These are phyloP conservation scores for Aleadryas rufinucha DNA, from an alignment of 2,113 vertebrate genomes.

Conservation along the genomic window DNA sequence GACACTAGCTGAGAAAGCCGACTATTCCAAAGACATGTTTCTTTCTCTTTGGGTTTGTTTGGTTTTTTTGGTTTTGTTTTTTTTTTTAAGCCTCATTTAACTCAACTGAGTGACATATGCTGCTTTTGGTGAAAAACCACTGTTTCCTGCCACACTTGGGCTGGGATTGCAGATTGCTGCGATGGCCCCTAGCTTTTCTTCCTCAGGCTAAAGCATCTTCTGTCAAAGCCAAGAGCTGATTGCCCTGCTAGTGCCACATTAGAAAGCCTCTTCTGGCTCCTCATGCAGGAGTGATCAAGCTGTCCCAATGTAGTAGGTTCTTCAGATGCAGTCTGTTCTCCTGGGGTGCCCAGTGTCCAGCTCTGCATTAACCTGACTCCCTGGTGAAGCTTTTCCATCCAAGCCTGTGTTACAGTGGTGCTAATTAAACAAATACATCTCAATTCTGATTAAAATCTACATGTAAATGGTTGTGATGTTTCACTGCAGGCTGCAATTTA, in stretches of 20 bases:
- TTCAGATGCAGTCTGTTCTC: background rate
- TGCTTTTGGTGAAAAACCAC: background rate
- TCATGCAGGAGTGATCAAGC: background rate
- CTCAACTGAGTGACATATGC: background rate
- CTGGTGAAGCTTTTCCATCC: background rate
- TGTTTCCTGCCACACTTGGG: background rate
- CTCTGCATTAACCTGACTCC: background rate
- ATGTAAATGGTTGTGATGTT: constrained; percentile 65
- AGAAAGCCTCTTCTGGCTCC: background rate
- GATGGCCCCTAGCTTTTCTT: background rate
- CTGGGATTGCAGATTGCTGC: background rate
- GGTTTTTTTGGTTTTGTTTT: background rate
- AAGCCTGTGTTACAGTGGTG: constrained; percentile 9
- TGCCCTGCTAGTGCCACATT: background rate
- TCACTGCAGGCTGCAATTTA: constrained; percentile 68
- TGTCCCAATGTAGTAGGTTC: background rate
- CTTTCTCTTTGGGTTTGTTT: background rate
- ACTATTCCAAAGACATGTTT: background rate
- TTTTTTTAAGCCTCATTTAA: background rate
- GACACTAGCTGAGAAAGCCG: background rate
- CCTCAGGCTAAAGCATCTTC: background rate
- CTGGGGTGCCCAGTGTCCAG: background rate
- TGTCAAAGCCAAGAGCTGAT: background rate
- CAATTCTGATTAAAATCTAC: constrained; percentile 73
- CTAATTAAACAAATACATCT: constrained; percentile 77